These are phyloP conservation scores for Ormyrus labotus DNA, from an alignment of 2,888 invertebrate species.

Conservation along the genomic window DNA sequence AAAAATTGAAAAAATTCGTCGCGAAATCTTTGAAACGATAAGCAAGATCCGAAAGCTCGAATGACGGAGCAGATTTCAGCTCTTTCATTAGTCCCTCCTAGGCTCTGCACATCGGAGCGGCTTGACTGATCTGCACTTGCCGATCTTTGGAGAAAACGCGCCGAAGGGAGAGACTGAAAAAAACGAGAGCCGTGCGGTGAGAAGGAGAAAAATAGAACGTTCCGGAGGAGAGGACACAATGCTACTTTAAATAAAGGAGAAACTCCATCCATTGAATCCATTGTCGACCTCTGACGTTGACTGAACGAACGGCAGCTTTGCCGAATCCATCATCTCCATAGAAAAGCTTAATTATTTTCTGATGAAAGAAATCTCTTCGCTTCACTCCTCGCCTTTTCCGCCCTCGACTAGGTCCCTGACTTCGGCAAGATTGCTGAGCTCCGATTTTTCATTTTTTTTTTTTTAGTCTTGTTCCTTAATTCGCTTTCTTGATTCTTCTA, in stretches of 20 bases:
- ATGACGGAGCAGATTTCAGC: slow-evolving; percentile 56
- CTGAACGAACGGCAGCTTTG: slow-evolving; percentile 71
- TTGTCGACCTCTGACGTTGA: slow-evolving; percentile 76
- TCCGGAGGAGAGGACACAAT: slow-evolving; percentile 69
- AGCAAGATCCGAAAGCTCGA: slow-evolving; percentile 11
- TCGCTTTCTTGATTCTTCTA: neutral
- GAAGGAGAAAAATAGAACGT: slow-evolving; percentile 38
- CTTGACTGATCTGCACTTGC: slow-evolving; percentile 59
- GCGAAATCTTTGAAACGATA: slow-evolving; percentile 10
- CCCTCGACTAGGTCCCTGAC: slow-evolving; percentile 15
- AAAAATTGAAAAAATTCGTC: neutral
- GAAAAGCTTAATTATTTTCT: slow-evolving; percentile 76
- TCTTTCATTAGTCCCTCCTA: slow-evolving; percentile 62
- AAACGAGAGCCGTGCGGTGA: neutral
- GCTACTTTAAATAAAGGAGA: slow-evolving; percentile 76
- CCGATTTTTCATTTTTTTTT: neutral
- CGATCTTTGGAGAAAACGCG: slow-evolving; percentile 31
- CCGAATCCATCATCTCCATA: slow-evolving; percentile 75
- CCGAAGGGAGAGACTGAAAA: neutral
- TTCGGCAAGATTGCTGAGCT: slow-evolving; percentile 6
- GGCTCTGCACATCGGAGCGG: slow-evolving; percentile 39
- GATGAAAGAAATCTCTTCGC: slow-evolving; percentile 72
- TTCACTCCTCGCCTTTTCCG: slow-evolving; percentile 55
- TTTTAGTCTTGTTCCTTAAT: neutral
- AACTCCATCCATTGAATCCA: slow-evolving; percentile 74